Percentiles rank a stretch among this genome's conserved stretches.
These are phyloP conservation scores for Polia nebulosa DNA, from an alignment of 2,888 invertebrate species.

Conservation along the genomic window DNA sequence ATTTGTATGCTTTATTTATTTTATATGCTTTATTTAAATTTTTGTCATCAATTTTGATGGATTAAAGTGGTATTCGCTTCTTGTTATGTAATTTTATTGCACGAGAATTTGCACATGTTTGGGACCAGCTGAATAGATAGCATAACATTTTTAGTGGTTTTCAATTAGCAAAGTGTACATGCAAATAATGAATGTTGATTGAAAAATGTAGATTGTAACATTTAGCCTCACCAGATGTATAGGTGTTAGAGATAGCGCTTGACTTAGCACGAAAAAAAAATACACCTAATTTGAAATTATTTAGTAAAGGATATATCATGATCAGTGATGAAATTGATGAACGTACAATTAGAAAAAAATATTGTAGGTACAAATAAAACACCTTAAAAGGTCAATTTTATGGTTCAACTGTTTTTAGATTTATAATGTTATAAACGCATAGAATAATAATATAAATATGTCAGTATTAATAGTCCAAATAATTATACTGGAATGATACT, in stretches of 20 bases:
- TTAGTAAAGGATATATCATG: neutral
- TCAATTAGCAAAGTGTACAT: conserved; percentile 21
- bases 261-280: conserved; percentile 24
- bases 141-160: conserved; percentile 12
- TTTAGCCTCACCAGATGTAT: neutral
- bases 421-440: conserved; percentile 20
- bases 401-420: conserved; percentile 38
- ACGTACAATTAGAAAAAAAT: conserved; percentile 8
- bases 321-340: neutral
- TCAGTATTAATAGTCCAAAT: conserved; percentile 47
- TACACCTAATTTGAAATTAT: conserved; percentile 32
- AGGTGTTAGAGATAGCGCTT: conserved; percentile 21
- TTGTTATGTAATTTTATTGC: neutral
- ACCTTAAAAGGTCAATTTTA: conserved; percentile 14
- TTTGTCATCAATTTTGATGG: neutral
- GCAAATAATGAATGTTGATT: conserved; percentile 20
- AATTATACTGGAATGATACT: conserved; percentile 13
- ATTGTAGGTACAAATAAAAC: neutral
- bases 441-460: conserved; percentile 14
- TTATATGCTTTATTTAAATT: neutral
- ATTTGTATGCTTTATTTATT: too few relatives aligned
- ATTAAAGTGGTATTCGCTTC: neutral
- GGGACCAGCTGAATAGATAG: neutral
- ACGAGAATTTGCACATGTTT: neutral
- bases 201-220: conserved; percentile 1